phyloP scores from a whole-genome alignment of 2,113 vertebrate genomes.

The Serinus canaria region DNA sequence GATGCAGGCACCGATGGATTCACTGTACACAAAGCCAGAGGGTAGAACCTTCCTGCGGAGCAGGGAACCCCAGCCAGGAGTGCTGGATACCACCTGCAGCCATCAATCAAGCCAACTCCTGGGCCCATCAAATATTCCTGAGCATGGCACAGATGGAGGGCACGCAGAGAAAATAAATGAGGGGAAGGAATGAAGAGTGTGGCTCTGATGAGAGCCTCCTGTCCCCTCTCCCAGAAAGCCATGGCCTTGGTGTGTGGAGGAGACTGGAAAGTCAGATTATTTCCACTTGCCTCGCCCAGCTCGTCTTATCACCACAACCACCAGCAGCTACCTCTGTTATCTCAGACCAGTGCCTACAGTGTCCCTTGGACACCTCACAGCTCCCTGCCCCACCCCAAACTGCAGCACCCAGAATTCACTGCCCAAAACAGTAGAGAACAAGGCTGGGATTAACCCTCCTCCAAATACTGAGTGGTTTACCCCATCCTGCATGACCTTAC shows the following conservation, averaged over 20 bases:
- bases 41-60: not conserved
- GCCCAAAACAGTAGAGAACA: not conserved
- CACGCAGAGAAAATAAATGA: rapidly evolving
- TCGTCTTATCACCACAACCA: not conserved
- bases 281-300: not conserved
- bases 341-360: not conserved
- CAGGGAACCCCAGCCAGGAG: not conserved
- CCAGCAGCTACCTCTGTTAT: not conserved
- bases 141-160: rapidly evolving
- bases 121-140: not conserved
- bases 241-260: rapidly evolving
- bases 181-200: not conserved
- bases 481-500: not conserved
- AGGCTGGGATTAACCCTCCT: not conserved
- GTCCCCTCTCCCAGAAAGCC: not conserved
- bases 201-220: not conserved
- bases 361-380: rapidly evolving
- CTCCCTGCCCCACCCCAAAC: not conserved
- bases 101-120: not conserved
- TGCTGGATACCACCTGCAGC: not conserved
- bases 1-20: rapidly evolving
- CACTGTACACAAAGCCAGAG: rapidly evolving
- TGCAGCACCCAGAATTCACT: not conserved
- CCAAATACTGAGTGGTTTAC: not conserved
- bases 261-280: not conserved